phyloP scores from a whole-genome alignment of 2,113 vertebrate genomes.

The Penelope pileata region DNA sequence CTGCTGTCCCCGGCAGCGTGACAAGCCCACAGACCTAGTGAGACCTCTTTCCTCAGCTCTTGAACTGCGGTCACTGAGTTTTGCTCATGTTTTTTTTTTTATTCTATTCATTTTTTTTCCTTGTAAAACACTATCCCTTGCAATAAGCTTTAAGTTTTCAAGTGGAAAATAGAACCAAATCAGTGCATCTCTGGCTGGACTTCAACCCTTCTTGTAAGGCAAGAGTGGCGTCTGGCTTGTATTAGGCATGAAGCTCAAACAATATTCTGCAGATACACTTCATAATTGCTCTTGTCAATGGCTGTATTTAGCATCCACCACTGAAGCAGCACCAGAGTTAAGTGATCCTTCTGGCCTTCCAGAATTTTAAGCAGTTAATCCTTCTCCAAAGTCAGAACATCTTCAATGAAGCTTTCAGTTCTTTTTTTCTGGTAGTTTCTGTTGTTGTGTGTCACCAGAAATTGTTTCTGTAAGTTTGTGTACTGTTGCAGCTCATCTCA shows the following conservation, averaged over 20 bases:
- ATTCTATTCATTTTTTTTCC: background rate
- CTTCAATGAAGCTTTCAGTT: background rate
- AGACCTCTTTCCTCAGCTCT: background rate
- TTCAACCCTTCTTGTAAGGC: background rate
- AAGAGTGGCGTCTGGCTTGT: background rate
- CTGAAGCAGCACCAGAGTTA: background rate
- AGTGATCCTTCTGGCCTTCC: background rate
- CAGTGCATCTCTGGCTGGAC: background rate
- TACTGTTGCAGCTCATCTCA: background rate
- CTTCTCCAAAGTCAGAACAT: background rate
- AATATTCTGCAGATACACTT: background rate
- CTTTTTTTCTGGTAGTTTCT: background rate
- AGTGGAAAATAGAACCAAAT: background rate
- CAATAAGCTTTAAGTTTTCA: background rate
- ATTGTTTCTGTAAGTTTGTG: accelerated
- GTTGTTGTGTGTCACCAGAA: background rate
- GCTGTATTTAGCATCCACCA: background rate
- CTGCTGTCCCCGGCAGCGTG: background rate
- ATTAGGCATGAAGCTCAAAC: background rate
- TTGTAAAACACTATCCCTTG: background rate
- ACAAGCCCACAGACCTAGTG: background rate
- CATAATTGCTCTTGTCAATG: background rate
- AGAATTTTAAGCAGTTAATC: background rate
- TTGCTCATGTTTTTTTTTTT: background rate
- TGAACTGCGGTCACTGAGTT: background rate